These are phyloP conservation scores for Dascillus cervinus DNA, from an alignment of 2,888 invertebrate species.

Conservation along the genomic window DNA sequence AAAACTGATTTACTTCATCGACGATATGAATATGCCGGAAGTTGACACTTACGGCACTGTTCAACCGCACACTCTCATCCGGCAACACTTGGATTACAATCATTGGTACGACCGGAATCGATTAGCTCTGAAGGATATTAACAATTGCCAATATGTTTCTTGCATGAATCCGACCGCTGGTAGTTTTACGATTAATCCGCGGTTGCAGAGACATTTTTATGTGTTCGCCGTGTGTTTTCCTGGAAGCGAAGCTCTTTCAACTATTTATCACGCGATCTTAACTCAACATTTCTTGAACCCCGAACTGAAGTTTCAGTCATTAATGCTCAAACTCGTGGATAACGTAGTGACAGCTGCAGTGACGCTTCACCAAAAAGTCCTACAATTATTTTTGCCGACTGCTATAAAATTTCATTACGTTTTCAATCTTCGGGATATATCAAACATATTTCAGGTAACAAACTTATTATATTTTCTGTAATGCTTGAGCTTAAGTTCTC, in stretches of 20 bases:
- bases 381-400: slow-evolving; percentile 86
- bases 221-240: slow-evolving; percentile 78
- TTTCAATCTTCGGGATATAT: slow-evolving; percentile 90
- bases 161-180: slow-evolving; percentile 99
- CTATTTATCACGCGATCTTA: slow-evolving; percentile 84
- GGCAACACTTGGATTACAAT: slow-evolving; percentile 91
- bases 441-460: slow-evolving; percentile 86
- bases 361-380: slow-evolving; percentile 76
- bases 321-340: slow-evolving; percentile 59
- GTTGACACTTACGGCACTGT: slow-evolving; percentile 86
- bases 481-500: slow-evolving; percentile 13
- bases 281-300: slow-evolving; percentile 77
- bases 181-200: slow-evolving; percentile 92
- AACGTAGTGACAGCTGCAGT: slow-evolving; percentile 78
- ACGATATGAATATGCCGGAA: slow-evolving; percentile 98
- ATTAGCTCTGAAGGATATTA: slow-evolving; percentile 85
- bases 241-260: slow-evolving; percentile 71
- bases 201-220: slow-evolving; percentile 84
- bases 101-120: slow-evolving; percentile 94
- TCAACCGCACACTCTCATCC: slow-evolving; percentile 90
- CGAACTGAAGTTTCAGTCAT: slow-evolving; percentile 68
- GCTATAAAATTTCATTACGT: slow-evolving; percentile 96
- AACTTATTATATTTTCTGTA: slow-evolving; percentile 1
- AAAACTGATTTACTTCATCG: slow-evolving; percentile 88
- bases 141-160: slow-evolving; percentile 93